Evolutionary conservation across 2,797 vertebrate species (phyloP).

Genomic region (Picus viridis): DNA sequence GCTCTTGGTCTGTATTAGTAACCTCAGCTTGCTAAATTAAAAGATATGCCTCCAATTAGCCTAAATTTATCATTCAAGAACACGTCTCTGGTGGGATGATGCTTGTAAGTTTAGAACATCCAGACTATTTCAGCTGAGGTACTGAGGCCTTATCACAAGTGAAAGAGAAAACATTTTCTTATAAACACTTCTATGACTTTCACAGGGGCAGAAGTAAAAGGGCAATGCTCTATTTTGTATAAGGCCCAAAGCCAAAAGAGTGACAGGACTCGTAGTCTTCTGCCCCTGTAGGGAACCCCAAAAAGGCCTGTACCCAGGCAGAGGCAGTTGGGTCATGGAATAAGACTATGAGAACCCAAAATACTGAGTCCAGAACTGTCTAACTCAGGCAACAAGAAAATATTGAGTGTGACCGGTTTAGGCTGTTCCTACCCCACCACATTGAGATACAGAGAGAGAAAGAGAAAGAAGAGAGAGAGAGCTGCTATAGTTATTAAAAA

Average conservation of each 20-base stretch:
- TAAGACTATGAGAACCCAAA: neutral
- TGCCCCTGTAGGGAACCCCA: neutral
- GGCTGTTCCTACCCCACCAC: no score
- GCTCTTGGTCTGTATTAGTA: slow-evolving; percentile 72
- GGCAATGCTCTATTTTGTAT: neutral
- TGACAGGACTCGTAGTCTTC: neutral
- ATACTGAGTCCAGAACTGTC: neutral
- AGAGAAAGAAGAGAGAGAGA: neutral
- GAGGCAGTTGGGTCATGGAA: neutral
- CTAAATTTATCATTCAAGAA: slow-evolving; percentile 73
- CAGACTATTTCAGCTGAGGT: slow-evolving; percentile 49
- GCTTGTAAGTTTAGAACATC: slow-evolving; percentile 61
- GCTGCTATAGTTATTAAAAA: neutral
- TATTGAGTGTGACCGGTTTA: no score
- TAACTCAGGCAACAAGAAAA: neutral
- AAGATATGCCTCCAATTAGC: slow-evolving; percentile 71
- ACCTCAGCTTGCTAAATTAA: slow-evolving; percentile 71
- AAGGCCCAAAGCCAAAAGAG: neutral
- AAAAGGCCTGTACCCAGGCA: neutral
- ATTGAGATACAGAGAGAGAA: neutral
- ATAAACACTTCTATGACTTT: slow-evolving; percentile 14
- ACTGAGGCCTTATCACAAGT: neutral
- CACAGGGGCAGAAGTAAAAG: neutral
- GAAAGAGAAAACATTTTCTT: slow-evolving; percentile 27
- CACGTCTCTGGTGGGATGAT: slow-evolving; percentile 58